phyloP scores from a whole-genome alignment of 2,888 invertebrate genomes.

The Coelinius sp. region DNA sequence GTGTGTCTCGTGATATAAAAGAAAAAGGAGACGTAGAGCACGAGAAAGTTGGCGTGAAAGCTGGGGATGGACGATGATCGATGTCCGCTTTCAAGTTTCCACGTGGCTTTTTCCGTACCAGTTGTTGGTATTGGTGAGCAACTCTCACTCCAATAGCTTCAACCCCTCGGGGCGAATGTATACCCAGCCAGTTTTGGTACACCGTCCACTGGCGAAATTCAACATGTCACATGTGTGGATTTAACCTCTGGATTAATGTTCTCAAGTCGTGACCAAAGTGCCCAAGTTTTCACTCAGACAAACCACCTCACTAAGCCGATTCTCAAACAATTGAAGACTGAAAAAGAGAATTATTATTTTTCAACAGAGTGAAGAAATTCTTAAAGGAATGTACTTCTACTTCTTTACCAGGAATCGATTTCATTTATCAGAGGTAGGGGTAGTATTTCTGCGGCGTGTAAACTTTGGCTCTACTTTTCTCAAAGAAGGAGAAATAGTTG shows the following conservation, averaged over 20 bases:
- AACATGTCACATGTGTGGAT: conserved; percentile 9
- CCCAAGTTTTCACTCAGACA: neutral
- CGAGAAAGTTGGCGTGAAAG: conserved; percentile 37
- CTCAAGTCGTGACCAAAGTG: conserved; percentile 21
- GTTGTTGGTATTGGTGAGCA: neutral
- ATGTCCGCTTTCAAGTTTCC: conserved; percentile 38
- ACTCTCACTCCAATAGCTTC: neutral
- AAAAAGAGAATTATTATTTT: neutral
- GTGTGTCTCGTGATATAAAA: conserved; percentile 45
- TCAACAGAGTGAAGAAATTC: neutral
- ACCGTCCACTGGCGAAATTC: conserved; percentile 1
- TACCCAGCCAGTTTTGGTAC: neutral
- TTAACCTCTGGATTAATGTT: conserved; percentile 27
- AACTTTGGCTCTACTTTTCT: conserved; percentile 23
- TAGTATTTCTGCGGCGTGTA: conserved; percentile 7
- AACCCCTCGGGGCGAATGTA: no score
- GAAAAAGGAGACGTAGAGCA: conserved; percentile 26
- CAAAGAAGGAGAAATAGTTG: neutral
- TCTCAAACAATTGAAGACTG: neutral
- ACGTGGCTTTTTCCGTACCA: conserved; percentile 21
- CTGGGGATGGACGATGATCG: conserved; percentile 47
- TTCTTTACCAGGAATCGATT: conserved; percentile 9
- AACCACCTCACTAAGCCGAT: neutral
- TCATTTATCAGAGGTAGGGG: neutral
- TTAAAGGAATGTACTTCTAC: neutral